These are phyloP conservation scores for Gopherus evgoodei DNA, from an alignment of 2,113 vertebrate genomes.

Conservation along the genomic window DNA sequence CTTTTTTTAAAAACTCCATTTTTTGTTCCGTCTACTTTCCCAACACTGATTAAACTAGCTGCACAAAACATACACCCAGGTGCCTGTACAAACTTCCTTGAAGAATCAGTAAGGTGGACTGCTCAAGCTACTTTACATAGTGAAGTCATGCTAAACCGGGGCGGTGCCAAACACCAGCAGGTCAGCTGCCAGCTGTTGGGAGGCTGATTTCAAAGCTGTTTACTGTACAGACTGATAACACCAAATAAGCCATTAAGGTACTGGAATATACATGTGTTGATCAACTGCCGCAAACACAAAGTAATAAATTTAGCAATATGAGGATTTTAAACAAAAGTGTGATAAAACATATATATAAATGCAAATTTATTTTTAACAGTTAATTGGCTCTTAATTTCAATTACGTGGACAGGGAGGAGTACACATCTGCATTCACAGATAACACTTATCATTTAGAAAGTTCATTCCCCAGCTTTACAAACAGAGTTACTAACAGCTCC, in stretches of 20 bases:
- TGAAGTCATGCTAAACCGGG: slow-evolving; percentile 81
- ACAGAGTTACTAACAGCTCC: slow-evolving; percentile 20
- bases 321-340: slow-evolving; percentile 14
- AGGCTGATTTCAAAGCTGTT: slow-evolving; percentile 87
- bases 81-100: slow-evolving; percentile 71
- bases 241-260: slow-evolving; percentile 51
- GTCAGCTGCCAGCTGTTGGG: slow-evolving; percentile 85
- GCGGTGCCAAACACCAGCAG: slow-evolving; percentile 73
- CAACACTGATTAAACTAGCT: background rate
- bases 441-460: slow-evolving; percentile 73
- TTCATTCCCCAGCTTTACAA: background rate
- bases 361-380: slow-evolving; percentile 15
- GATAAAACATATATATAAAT: slow-evolving; percentile 29
- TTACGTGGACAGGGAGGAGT: slow-evolving; percentile 17
- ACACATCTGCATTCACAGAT: slow-evolving; percentile 69
- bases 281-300: slow-evolving; percentile 6
- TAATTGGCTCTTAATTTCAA: slow-evolving; percentile 50
- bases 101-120: slow-evolving; percentile 61
- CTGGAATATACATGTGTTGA: accelerated
- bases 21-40: slow-evolving; percentile 12
- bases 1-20: slow-evolving; percentile 95
- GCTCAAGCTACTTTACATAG: slow-evolving; percentile 66
- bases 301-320: background rate
- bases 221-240: slow-evolving; percentile 84
- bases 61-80: background rate